These are phyloP conservation scores for Ommatoiulus sabulosus DNA, from an alignment of 2,888 invertebrate species.

Conservation along the genomic window DNA sequence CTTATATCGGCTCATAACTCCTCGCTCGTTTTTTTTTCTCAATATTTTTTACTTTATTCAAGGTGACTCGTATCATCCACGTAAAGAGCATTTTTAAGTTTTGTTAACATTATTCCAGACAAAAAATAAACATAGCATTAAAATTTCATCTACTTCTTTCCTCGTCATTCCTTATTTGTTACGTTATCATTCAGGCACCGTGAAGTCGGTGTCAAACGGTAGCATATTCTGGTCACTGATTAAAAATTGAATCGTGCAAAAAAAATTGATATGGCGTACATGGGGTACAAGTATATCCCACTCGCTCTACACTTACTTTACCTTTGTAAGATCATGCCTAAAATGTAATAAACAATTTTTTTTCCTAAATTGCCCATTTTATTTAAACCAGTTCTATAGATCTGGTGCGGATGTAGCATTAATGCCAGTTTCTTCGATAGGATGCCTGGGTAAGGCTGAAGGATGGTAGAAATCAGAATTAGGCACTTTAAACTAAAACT, in stretches of 20 bases:
- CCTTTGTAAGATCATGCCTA: conserved; percentile 40
- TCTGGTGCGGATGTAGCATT: background rate
- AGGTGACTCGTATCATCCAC: background rate
- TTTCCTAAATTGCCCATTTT: background rate
- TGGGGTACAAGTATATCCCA: background rate
- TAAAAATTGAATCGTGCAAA: background rate
- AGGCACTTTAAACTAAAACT: too few species aligned
- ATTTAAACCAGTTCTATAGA: background rate
- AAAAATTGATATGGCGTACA: background rate
- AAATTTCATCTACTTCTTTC: conserved; percentile 13
- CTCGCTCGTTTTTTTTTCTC: background rate
- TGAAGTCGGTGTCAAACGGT: background rate
- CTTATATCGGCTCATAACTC: conserved; percentile 25
- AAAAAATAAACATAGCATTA: conserved; percentile 23
- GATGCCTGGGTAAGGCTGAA: too few species aligned
- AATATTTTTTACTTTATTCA: conserved; percentile 35
- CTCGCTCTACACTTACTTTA: background rate
- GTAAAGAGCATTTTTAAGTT: background rate
- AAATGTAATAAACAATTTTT: conserved; percentile 39
- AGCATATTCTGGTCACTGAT: background rate
- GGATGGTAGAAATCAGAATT: too few species aligned
- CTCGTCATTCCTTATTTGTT: background rate
- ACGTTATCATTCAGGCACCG: background rate
- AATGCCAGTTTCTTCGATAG: too few species aligned
- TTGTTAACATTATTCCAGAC: conserved; percentile 7